Evolutionary conservation across 1,140 invertebrate species (phyloP).

Genomic region (Drosophila quadrilineata): DNA sequence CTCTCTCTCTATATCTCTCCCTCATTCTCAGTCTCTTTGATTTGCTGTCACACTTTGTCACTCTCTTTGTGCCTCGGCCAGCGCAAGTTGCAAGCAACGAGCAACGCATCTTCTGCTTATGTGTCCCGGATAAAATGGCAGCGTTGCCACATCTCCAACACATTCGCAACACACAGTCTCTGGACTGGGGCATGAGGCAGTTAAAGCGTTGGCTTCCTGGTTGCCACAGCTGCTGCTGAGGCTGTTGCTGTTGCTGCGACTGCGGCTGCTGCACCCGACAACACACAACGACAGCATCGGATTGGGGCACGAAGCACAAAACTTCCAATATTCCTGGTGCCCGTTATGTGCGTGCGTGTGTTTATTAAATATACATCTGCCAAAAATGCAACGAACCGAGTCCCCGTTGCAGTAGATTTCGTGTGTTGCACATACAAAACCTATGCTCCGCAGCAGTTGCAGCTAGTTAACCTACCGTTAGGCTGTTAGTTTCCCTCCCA

Average conservation of each 20-base stretch:
- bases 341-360: slow-evolving; percentile 1
- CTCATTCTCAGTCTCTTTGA: not conserved
- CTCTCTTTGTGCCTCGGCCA: slow-evolving; percentile 2
- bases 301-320: slow-evolving; percentile 21
- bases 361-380: slow-evolving; percentile 55
- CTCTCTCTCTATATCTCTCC: not conserved
- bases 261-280: not conserved
- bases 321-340: slow-evolving; percentile 50
- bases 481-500: too few relatives aligned
- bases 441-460: too few relatives aligned
- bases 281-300: slow-evolving; percentile 2
- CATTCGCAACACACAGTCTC: not conserved
- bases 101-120: not conserved
- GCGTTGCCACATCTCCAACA: not conserved
- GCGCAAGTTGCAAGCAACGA: not conserved
- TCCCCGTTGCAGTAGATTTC: too few relatives aligned
- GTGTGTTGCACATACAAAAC: too few relatives aligned
- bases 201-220: slow-evolving; percentile 28
- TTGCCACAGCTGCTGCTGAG: slow-evolving; percentile 1
- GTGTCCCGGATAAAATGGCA: not conserved
- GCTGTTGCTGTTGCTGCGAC: slow-evolving; percentile 5
- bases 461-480: too few relatives aligned
- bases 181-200: not conserved
- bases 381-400: slow-evolving; percentile 41
- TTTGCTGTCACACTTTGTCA: not conserved